These are phyloP conservation scores for Urocynchramus pylzowi DNA, from an alignment of 2,113 vertebrate species.

Conservation along the genomic window DNA sequence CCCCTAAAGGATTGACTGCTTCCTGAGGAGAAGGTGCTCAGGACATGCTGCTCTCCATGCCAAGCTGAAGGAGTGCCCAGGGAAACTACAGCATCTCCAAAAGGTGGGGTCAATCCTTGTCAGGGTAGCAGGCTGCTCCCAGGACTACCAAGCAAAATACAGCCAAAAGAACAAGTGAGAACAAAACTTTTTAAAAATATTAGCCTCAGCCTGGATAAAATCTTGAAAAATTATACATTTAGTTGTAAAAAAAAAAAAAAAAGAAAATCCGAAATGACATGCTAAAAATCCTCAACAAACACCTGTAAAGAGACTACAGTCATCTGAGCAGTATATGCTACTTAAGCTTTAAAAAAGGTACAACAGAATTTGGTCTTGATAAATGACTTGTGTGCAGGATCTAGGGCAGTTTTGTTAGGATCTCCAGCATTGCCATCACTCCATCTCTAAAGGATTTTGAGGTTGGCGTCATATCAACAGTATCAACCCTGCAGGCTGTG, in stretches of 20 bases:
- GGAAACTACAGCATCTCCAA: neutral
- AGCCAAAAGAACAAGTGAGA: neutral
- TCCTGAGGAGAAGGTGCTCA: neutral
- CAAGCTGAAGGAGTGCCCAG: neutral
- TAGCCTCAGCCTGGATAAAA: neutral
- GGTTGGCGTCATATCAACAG: neutral
- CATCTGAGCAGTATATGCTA: neutral
- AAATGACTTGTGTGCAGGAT: neutral
- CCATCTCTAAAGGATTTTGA: neutral
- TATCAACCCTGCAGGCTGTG: constrained; percentile 1
- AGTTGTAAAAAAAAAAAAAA: neutral
- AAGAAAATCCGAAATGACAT: neutral
- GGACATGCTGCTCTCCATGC: neutral
- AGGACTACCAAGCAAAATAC: neutral
- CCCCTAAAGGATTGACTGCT: neutral
- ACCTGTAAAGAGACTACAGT: neutral
- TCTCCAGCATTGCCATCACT: neutral
- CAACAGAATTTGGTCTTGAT: neutral
- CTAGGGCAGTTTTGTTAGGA: neutral
- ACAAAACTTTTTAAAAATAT: neutral
- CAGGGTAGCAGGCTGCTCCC: neutral
- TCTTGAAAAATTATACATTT: neutral
- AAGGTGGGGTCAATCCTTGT: neutral
- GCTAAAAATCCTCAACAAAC: neutral
- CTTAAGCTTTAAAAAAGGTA: neutral